Percentiles rank a stretch among this genome's conserved stretches.
phyloP scores from a whole-genome alignment of 2,888 invertebrate genomes.

The Andricus quercusramuli region DNA sequence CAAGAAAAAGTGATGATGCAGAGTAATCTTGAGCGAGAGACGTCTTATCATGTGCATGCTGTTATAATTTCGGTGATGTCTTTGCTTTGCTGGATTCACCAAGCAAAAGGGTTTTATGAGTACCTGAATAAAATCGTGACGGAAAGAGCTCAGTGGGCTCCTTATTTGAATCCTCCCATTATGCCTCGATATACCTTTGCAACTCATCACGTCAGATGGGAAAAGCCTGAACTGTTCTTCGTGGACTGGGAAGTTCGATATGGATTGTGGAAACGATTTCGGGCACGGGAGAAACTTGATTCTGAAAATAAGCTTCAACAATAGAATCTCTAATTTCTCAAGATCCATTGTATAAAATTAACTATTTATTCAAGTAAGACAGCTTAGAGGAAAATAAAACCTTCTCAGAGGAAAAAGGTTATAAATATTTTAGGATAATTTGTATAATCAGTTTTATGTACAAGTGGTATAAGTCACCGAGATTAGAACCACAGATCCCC shows the following conservation, averaged over 20 bases:
- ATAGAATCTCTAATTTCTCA: background rate
- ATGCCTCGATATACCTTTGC: slow-evolving; percentile 80
- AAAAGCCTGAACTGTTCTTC: slow-evolving; percentile 83
- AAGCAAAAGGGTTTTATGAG: slow-evolving; percentile 81
- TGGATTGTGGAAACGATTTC: slow-evolving; percentile 83
- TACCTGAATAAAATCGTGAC: slow-evolving; percentile 82
- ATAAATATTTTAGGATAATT: background rate
- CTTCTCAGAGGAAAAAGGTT: background rate
- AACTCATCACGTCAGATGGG: slow-evolving; percentile 81
- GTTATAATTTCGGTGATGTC: slow-evolving; percentile 82
- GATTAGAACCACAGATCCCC: slow-evolving; percentile 83
- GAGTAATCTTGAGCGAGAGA: slow-evolving; percentile 61
- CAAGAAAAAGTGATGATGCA: slow-evolving; percentile 79
- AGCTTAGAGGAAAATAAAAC: background rate
- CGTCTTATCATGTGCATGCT: slow-evolving; percentile 82
- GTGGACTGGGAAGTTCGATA: slow-evolving; percentile 85
- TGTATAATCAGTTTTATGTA: slow-evolving; percentile 5
- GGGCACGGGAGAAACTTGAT: slow-evolving; percentile 54
- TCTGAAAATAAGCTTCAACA: background rate
- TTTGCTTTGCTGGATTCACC: slow-evolving; percentile 83
- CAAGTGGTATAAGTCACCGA: slow-evolving; percentile 40
- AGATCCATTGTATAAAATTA: background rate
- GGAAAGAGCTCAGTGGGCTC: slow-evolving; percentile 82
- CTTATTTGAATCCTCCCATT: slow-evolving; percentile 84
- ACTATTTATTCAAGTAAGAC: slow-evolving; percentile 12